phyloP scores from a whole-genome alignment of 2,888 invertebrate genomes.

The Caenorhabditis zanzibari region DNA sequence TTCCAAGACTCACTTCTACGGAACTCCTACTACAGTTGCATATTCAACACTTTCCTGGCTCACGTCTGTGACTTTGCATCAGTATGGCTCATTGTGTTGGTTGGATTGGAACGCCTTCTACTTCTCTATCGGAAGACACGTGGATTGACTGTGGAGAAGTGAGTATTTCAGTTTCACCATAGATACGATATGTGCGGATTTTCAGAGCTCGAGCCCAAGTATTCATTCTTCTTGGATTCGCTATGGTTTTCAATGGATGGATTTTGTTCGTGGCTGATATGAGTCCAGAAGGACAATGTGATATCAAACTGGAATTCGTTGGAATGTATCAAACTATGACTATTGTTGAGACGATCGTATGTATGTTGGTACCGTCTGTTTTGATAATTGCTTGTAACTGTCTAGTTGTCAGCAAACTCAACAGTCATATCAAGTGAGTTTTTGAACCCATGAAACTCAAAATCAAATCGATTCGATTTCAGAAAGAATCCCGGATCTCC shows the following conservation, averaged over 20 bases:
- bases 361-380: constrained; percentile 78
- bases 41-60: constrained; percentile 76
- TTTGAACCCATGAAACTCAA: background rate
- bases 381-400: constrained; percentile 79
- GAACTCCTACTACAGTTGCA: constrained; percentile 68
- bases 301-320: constrained; percentile 77
- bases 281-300: constrained; percentile 74
- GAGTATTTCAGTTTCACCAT: background rate
- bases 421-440: constrained; percentile 73
- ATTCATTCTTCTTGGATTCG: constrained; percentile 70
- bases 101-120: constrained; percentile 79
- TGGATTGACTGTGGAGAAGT: constrained; percentile 73
- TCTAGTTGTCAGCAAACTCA: constrained; percentile 79
- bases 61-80: constrained; percentile 81
- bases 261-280: constrained; percentile 80
- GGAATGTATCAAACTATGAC: constrained; percentile 76
- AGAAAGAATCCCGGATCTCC: constrained; percentile 77
- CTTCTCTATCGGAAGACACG: constrained; percentile 73
- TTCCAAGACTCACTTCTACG: constrained; percentile 65
- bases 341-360: constrained; percentile 75
- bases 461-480: constrained; percentile 12
- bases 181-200: background rate
- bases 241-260: constrained; percentile 80
- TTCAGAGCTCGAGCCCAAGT: constrained; percentile 77
- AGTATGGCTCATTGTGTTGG: constrained; percentile 81